Base-by-base conservation (phyloP, 2,888 invertebrate genomes). In the Patella caerulea region DNA sequence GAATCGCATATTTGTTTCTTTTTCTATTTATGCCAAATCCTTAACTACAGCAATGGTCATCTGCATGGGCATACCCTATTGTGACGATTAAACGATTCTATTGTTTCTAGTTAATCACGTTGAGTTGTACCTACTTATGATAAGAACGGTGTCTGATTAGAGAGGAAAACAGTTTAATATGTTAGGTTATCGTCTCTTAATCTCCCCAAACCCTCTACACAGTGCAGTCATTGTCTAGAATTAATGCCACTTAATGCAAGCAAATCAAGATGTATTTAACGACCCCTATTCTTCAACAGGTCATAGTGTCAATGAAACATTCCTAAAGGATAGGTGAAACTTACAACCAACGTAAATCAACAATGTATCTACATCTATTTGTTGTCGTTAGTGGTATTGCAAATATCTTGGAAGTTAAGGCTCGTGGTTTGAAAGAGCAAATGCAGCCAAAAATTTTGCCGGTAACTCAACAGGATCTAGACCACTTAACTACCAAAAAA, bases 211-310 rank as follows among this genome's bases (percentile, higher is more conserved):
- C 24, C 65, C n/a, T 1, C 24, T n/a, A 65, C 24, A 65, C n/a
- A n/a, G 29, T 29, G 29, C 29, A 29, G 65, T 24, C 24, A 65
- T 65, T 65, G 65, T 65, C n/a, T 24, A 65, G 24, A 65, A 65
- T 65, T 65, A 65, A 65, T 65, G 65, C 65, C 65, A 65, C 65
- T 65, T 65, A 65, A 65, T 65, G 65, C 65, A 65, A 65, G 65
- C 24, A 65, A 45, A 45, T 45, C 19, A 65, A 24, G n/a, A 24
- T 65, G 65, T 65, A 65, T 65, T 24, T 65, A 65, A 65, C 65
- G 19, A 24, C 19, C 24, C 12, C 65, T 14, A 24, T 65, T 24
- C 24, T 12, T 65, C 65, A 65, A 65, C 65, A 65, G 24, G 65
- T 19, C 24, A 19, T 24, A 24, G 24, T 24, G 19, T 24, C 65